Evolutionary conservation across 2,113 vertebrate species (phyloP).

Genomic region (Caranx ignobilis): DNA sequence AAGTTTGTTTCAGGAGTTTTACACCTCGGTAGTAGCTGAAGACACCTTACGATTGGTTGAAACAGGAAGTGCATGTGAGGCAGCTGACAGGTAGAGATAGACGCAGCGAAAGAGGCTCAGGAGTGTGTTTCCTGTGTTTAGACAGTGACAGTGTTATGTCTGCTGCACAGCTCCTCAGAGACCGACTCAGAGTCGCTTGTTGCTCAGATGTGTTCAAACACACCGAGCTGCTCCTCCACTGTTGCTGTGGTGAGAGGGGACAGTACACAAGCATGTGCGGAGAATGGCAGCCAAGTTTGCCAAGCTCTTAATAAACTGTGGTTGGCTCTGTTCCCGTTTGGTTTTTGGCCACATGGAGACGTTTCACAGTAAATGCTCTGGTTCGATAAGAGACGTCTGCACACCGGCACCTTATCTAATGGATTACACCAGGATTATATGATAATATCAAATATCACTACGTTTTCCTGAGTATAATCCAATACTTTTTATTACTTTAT

Average conservation of each 20-base stretch:
- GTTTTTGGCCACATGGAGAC: slow-evolving; percentile 2
- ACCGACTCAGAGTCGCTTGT: background rate
- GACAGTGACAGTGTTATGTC: slow-evolving; percentile 6
- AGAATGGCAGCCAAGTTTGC: slow-evolving; percentile 38
- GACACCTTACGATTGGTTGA: background rate
- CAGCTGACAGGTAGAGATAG: background rate
- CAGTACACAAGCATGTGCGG: slow-evolving; percentile 10
- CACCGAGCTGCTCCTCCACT: background rate
- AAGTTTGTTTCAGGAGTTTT: background rate
- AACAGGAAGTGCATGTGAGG: background rate
- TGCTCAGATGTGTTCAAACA: slow-evolving; percentile 15
- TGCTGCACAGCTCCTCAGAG: background rate
- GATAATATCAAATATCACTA: no score
- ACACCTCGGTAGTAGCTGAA: background rate
- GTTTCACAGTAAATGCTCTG: background rate
- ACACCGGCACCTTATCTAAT: background rate
- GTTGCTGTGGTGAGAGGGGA: slow-evolving; percentile 41
- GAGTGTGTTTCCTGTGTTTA: slow-evolving; percentile 17
- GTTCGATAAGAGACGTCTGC: background rate
- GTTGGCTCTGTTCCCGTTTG: background rate
- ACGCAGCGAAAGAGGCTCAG: background rate
- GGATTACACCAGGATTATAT: no score
- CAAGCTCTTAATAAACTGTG: slow-evolving; percentile 36
- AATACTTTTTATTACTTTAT: no score
- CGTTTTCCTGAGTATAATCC: no score